These are phyloP conservation scores for Montipora capricornis DNA, from an alignment of 64 coral and sea anemone genomes.

Conservation along the genomic window DNA sequence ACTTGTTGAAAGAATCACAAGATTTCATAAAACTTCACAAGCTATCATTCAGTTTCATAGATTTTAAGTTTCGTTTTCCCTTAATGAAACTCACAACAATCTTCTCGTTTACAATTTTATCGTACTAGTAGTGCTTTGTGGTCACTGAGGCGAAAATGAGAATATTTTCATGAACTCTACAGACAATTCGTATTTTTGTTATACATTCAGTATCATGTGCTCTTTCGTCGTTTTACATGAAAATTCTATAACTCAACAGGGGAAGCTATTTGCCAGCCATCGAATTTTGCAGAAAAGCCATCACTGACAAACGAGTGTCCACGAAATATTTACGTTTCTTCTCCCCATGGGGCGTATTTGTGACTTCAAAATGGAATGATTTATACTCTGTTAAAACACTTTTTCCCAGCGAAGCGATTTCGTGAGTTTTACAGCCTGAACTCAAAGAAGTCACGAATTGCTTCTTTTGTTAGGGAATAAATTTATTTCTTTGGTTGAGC, in stretches of 20 bases:
- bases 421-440: not conserved
- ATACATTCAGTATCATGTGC: not conserved
- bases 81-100: not conserved
- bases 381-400: conserved; percentile 12
- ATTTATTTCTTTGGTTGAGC: not conserved
- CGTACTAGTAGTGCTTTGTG: conserved; percentile 13
- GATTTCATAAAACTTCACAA: not conserved
- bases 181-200: not conserved
- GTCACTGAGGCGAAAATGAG: conserved; percentile 25
- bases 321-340: conserved; percentile 33
- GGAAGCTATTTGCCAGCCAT: not conserved
- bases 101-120: conserved; percentile 30
- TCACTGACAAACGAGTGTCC: conserved; percentile 9
- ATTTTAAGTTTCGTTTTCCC: not conserved
- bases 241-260: not conserved
- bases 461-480: conserved; percentile 4
- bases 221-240: not conserved
- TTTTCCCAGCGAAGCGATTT: not conserved
- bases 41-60: not conserved
- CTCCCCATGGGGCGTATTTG: conserved; percentile 27
- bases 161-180: conserved; percentile 16
- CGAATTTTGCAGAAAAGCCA: not conserved
- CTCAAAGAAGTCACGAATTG: conserved; percentile 9
- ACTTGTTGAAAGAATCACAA: not conserved
- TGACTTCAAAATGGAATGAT: conserved; percentile 31